These are phyloP conservation scores for Agrochola lota DNA, from an alignment of 2,888 invertebrate genomes.

Conservation along the genomic window DNA sequence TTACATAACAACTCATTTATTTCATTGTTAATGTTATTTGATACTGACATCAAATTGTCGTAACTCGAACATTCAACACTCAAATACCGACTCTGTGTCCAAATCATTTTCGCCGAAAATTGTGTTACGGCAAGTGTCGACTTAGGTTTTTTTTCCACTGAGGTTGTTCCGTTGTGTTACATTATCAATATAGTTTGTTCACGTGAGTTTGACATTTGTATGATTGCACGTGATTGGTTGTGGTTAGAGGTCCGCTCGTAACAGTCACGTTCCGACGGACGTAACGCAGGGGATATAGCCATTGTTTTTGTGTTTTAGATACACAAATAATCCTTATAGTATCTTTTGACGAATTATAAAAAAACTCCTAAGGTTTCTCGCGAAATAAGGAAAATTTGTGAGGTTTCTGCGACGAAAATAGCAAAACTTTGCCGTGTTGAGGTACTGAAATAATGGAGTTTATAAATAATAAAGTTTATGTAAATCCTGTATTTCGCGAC, in stretches of 20 bases:
- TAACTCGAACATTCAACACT: not conserved
- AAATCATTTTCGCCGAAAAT: not conserved
- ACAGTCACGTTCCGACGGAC: conserved; percentile 48
- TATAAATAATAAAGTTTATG: not conserved
- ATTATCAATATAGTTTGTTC: conserved; percentile 44
- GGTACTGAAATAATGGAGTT: not conserved
- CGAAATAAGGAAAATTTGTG: conserved; percentile 1
- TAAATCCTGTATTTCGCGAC: not conserved
- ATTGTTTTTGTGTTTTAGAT: conserved; percentile 30
- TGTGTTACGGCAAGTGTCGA: not conserved
- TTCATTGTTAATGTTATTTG: conserved; percentile 19
- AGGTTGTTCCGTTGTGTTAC: conserved; percentile 11
- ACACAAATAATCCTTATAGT: conserved; percentile 13
- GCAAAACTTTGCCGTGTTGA: not conserved
- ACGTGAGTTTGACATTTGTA: conserved; percentile 51
- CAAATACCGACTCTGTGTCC: not conserved
- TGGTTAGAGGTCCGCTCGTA: conserved; percentile 21
- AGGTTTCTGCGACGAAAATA: conserved; percentile 6
- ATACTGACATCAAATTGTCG: not conserved
- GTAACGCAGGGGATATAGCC: conserved; percentile 28
- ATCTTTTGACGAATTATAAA: not conserved
- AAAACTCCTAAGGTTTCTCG: not conserved
- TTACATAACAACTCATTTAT: conserved; percentile 23
- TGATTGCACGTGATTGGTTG: conserved; percentile 37
- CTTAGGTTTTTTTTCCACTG: conserved; percentile 16